Evolutionary conservation across 1,140 invertebrate genomes (phyloP).

Genomic region (Cephus cinctus): DNA sequence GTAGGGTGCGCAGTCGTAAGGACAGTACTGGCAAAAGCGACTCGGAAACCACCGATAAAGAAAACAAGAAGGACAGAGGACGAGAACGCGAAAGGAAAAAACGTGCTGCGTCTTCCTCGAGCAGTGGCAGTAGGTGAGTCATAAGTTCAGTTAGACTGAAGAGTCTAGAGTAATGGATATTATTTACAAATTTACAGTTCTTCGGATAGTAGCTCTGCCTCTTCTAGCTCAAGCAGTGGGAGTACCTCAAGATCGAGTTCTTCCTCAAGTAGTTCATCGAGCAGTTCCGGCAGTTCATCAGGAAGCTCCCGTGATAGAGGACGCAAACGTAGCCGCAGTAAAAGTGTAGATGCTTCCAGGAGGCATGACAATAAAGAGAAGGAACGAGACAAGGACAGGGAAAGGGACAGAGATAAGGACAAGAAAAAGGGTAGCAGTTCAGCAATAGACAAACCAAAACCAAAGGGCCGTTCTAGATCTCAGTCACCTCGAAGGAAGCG

Average conservation of each 20-base stretch:
- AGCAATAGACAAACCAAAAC: slow-evolving; percentile 60
- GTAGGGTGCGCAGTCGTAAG: slow-evolving; percentile 64
- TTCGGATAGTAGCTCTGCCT: slow-evolving; percentile 71
- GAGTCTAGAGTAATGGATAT: too few relatives aligned
- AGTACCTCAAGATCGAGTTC: slow-evolving; percentile 70
- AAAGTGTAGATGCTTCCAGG: slow-evolving; percentile 54
- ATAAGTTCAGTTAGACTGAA: too few relatives aligned
- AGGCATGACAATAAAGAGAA: slow-evolving; percentile 57
- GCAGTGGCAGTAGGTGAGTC: slow-evolving; percentile 71
- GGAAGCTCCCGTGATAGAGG: slow-evolving; percentile 58
- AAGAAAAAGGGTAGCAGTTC: slow-evolving; percentile 57
- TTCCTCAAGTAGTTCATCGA: slow-evolving; percentile 67
- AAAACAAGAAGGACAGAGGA: slow-evolving; percentile 65
- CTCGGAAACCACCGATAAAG: slow-evolving; percentile 64
- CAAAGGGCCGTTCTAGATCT: slow-evolving; percentile 58
- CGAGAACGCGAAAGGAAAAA: slow-evolving; percentile 67
- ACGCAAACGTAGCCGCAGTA: slow-evolving; percentile 51
- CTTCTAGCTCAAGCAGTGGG: slow-evolving; percentile 60
- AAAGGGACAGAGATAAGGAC: slow-evolving; percentile 57
- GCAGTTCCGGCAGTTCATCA: slow-evolving; percentile 67
- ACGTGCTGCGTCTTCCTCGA: slow-evolving; percentile 72
- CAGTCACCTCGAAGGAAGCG: slow-evolving; percentile 60
- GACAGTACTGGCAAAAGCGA: slow-evolving; percentile 57
- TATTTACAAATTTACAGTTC: slow-evolving; percentile 67
- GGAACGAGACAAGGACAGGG: slow-evolving; percentile 56